A percentile compares a stretch with the other conserved stretches of the same genome.
These are phyloP conservation scores for Himalopsyche phryganea DNA, from an alignment of 1,140 invertebrate genomes.

Conservation along the genomic window DNA sequence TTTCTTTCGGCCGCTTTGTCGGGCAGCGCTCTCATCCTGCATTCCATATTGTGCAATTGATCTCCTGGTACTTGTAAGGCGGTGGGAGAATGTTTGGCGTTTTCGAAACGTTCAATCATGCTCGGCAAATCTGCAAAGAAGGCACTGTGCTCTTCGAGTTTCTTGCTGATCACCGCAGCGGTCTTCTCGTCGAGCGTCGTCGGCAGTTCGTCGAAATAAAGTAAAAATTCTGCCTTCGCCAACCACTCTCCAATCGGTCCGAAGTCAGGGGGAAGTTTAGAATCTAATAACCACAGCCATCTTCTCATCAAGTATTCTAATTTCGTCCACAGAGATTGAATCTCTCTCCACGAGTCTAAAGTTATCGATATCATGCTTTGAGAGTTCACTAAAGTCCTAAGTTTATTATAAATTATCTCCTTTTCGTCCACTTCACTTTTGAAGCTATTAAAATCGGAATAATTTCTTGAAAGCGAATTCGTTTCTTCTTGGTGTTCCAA, in stretches of 20 bases:
- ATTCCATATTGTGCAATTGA: constrained; percentile 76
- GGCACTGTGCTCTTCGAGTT: constrained; percentile 83
- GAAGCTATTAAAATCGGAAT: constrained; percentile 67
- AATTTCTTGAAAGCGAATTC: constrained; percentile 61
- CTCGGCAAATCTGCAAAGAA: constrained; percentile 82
- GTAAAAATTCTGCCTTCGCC: constrained; percentile 76
- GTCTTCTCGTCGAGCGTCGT: constrained; percentile 80
- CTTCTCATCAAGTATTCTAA: constrained; percentile 72
- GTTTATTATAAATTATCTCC: constrained; percentile 63
- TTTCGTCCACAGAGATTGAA: constrained; percentile 73
- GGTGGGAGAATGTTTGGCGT: constrained; percentile 58
- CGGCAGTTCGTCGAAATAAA: constrained; percentile 80
- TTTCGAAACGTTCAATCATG: constrained; percentile 72
- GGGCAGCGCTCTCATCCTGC: constrained; percentile 68
- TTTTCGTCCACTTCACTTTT: constrained; percentile 70
- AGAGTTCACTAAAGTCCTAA: constrained; percentile 72
- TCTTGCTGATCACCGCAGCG: constrained; percentile 78
- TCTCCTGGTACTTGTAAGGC: constrained; percentile 66
- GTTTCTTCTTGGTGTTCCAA: constrained; percentile 67
- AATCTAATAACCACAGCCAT: constrained; percentile 85
- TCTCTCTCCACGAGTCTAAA: constrained; percentile 73
- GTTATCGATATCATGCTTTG: constrained; percentile 76
- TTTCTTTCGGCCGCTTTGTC: constrained; percentile 70
- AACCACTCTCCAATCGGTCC: constrained; percentile 86
- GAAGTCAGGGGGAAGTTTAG: constrained; percentile 77